Conservation (phyloP, 1,140 invertebrate genomes). For the Sweltsa coloradensis region DNA sequence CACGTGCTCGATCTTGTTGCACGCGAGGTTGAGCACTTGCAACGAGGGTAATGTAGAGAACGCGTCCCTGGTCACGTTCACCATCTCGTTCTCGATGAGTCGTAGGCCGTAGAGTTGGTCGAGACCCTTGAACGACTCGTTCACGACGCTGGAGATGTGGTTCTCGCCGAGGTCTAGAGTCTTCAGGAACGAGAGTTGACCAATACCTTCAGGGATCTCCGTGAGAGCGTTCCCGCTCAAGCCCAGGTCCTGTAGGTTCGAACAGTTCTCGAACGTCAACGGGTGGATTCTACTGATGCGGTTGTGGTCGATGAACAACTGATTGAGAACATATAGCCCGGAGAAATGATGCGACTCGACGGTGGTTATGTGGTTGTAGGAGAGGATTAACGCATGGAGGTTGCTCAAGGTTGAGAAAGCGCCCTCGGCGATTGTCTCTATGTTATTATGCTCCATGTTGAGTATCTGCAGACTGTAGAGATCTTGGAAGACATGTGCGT, state of each 20-base stretch:
- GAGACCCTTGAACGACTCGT: slow-evolving; percentile 46
- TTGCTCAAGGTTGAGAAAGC: slow-evolving; percentile 62
- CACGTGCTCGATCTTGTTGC: slow-evolving; percentile 50
- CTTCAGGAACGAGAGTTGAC: slow-evolving; percentile 55
- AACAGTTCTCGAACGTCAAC: slow-evolving; percentile 66
- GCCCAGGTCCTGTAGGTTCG: slow-evolving; percentile 70
- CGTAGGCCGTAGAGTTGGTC: slow-evolving; percentile 44
- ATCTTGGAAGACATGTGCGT: slow-evolving; percentile 58
- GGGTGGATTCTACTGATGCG: slow-evolving; percentile 50
- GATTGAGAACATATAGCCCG: slow-evolving; percentile 56
- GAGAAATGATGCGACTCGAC: slow-evolving; percentile 56
- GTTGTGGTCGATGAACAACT: slow-evolving; percentile 65
- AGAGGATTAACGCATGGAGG: slow-evolving; percentile 60
- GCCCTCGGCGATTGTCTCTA: slow-evolving; percentile 54
- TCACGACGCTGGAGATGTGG: slow-evolving; percentile 49
- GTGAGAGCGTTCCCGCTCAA: slow-evolving; percentile 71
- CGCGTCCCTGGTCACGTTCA: slow-evolving; percentile 47
- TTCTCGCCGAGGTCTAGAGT: slow-evolving; percentile 80
- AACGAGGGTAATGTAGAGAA: slow-evolving; percentile 50
- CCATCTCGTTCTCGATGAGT: slow-evolving; percentile 52
- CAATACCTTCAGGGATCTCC: slow-evolving; percentile 62
- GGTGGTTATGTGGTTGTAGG: slow-evolving; percentile 53
- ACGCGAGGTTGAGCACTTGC: slow-evolving; percentile 53
- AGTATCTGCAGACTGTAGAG: slow-evolving; percentile 63
- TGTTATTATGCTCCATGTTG: slow-evolving; percentile 61